Evolutionary conservation across 2,888 invertebrate species (phyloP).

Genomic region (Drosophila parthenogenetica): DNA sequence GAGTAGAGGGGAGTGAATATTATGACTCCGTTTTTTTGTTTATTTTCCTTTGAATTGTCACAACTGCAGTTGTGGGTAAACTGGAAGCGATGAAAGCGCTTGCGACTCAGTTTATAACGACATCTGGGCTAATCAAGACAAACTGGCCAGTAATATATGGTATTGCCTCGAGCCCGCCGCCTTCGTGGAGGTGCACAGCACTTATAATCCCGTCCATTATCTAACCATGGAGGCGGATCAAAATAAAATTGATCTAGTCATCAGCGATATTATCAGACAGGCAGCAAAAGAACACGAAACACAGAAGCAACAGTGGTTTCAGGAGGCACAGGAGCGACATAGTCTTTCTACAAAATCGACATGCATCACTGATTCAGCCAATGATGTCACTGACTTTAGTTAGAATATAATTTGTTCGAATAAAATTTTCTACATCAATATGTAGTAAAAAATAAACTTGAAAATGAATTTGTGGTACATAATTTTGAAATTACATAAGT

Average conservation of each 20-base stretch:
- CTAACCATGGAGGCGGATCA: constrained; percentile 22
- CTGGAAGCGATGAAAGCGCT: neutral
- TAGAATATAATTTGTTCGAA: neutral
- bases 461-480: no score
- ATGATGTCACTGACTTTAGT: neutral
- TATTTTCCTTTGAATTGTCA: constrained; percentile 32
- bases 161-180: constrained; percentile 55
- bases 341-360: neutral
- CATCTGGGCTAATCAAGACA: constrained; percentile 18
- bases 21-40: constrained; percentile 27
- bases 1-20: neutral
- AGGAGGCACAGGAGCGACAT: constrained; percentile 2
- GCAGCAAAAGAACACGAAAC: constrained; percentile 60
- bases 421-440: no score
- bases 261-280: constrained; percentile 53
- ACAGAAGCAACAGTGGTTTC: constrained; percentile 34
- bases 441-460: no score
- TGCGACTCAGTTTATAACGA: constrained; percentile 38
- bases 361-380: neutral
- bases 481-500: no score
- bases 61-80: constrained; percentile 18
- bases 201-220: neutral
- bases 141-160: constrained; percentile 38
- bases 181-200: constrained; percentile 51
- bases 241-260: constrained; percentile 10